phyloP scores from a whole-genome alignment of 2,888 invertebrate genomes.

The Platyscelio sp. region DNA sequence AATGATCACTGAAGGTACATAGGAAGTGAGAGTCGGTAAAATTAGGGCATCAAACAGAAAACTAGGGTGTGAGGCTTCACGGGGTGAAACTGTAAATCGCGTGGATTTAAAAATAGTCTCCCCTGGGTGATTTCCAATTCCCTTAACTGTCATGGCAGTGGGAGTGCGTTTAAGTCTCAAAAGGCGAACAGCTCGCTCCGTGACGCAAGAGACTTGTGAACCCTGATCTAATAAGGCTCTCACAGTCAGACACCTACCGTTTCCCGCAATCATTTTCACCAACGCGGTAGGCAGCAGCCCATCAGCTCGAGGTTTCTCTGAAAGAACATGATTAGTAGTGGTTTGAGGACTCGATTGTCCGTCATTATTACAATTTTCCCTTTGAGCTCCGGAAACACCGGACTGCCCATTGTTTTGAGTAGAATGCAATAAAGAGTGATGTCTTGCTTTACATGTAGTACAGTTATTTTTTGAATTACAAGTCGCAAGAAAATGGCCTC shows the following conservation, averaged over 20 bases:
- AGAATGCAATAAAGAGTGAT: not conserved
- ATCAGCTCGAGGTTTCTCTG: not conserved
- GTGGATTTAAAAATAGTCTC: not conserved
- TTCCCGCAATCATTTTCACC: not conserved
- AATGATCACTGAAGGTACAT: not conserved
- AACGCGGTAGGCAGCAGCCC: not conserved
- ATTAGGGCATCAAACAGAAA: not conserved
- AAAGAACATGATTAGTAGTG: not conserved
- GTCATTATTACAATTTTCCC: not conserved
- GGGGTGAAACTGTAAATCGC: not conserved
- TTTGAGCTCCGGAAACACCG: not conserved
- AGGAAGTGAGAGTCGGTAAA: slow-evolving; percentile 1
- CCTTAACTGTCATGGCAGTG: not conserved
- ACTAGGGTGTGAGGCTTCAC: not conserved
- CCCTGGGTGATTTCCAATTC: not conserved
- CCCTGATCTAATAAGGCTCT: not conserved
- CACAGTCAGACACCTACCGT: not conserved
- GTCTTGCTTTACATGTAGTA: not conserved
- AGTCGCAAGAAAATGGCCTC: not conserved
- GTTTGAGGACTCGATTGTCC: not conserved
- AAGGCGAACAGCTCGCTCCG: not conserved
- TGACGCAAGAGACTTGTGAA: not conserved
- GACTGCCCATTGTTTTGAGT: not conserved
- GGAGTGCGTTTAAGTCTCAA: not conserved
- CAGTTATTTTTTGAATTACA: not conserved